Base-by-base conservation (phyloP, 37 sponge, comb jelly and placozoan species). In the Hormiphora californensis region DNA sequence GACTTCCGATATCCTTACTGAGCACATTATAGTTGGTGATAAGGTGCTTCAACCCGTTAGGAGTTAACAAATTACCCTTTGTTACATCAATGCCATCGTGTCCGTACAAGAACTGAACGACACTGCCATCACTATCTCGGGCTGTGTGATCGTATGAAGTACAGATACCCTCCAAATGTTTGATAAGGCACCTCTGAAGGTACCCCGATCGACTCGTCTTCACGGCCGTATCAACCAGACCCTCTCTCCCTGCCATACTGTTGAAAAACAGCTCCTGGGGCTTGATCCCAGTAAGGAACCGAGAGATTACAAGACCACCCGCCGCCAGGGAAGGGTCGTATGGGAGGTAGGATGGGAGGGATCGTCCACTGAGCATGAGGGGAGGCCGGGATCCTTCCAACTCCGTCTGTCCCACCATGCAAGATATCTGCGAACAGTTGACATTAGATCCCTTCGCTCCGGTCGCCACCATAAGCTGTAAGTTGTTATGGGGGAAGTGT, bases 171-270 rank as follows among this genome's bases (percentile, higher is more conserved):
- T 97, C 98, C 54, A 97, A 86, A 63, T 97, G 98, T 86, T 97
- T 97, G 54, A 97, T 92, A 54, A 97, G 90, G 40, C 98, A 97
- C 28, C 98, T 39, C 91, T 97, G 98, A 0, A 97, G 88, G 87
- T 97, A 97, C 17, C 98, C 98, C 89, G 95, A 94, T 30, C 98
- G 92, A 87, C 98, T 97, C 37, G 98, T 97, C 89, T 97, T 97
- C 21, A 97, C 98, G 8, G 98, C 98, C 30, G 98, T 97, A 67
- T 97, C 98, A 28, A 97, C 92, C 4, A 97, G 89, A 63, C 98
- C 98, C 92, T 97, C 98, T 55, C 98, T 51, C 15, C 98, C 98
- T 43, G 98, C 98, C 98, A 97, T 97, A 63, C 95, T 93, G 65
- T 97, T 95, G 85, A 93, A 92, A 91, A 91, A 97, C 81, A 93